Evolutionary conservation across 2,888 invertebrate species (phyloP), one percentile per base, ranked within the genome.

Genomic region (Eilema sororculum): DNA sequence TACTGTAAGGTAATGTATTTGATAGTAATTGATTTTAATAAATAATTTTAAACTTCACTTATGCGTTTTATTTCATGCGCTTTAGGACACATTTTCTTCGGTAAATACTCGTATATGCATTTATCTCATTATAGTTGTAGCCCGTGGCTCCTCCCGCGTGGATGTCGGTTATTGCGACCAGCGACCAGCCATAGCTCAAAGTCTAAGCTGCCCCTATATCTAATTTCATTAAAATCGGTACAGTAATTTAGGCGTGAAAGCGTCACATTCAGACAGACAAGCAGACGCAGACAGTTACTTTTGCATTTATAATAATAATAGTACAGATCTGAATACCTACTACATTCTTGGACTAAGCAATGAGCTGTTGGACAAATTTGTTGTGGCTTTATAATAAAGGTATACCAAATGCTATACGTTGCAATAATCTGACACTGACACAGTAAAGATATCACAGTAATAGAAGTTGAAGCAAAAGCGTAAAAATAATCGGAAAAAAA

Each of bases 11-110:
- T 66, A 62, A 77, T 77, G 73, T 81, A 81, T 80, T 76, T 79
- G 72, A 83, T 85, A 85, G 83, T 75, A 22, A 81, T 77, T 84
- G 76, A 73, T 80, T 82, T 78, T 84, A 85, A 83, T 85, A 82
- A 83, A 84, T 77, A 75, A 72, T 71, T 74, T 63, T 67, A 71
- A 71, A 71, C 46, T 59, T 25, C 33, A 28, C n/a, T 70, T 37
- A 10, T n/a, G 59, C 46, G 25, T 62, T 62, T 65, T 4, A 25
- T 61, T 70, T 30, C 0, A 13, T 41, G 33, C 52, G 8, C 20
- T 37, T 16, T 1, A 16, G 33, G n/a, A n/a, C 20, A 60, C n/a
- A n/a, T 12, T 28, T 59, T 3, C 10, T 37, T 37, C n/a, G n/a
- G n/a, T n/a, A n/a, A n/a, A n/a, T n/a, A n/a, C n/a, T n/a, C n/a